Evolutionary conservation across 2,113 vertebrate genomes (phyloP), one percentile per base, ranked within the genome.

Genomic region (Polyodon spathula): DNA sequence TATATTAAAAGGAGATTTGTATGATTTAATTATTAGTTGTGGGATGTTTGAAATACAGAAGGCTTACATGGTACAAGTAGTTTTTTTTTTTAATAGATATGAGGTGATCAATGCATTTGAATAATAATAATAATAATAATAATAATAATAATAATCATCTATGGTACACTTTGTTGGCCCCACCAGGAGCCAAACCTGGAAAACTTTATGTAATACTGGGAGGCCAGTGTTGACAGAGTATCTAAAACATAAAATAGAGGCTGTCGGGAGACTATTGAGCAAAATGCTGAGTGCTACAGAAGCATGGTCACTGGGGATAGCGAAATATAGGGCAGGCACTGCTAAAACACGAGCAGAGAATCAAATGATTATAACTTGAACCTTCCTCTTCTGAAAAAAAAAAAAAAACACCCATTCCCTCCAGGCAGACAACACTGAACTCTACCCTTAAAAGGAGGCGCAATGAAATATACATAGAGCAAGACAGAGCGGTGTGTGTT

Each of bases 221-320:
- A 17, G 55, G 42, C 37, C 17, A 10, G 46, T 8, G 38, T 17
- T 68, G 72, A 74, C 64, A 63, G 63, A 75, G 74, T 68, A 61
- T 76, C 71, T 67, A 73, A 79, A 76, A 78, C n/a, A n/a, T n/a
- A 81, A 80, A 83, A 84, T 81, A 79, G 80, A 83, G 80, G 77
- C 82, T 76, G 78, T 63, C 2, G 44, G 37, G 10, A 61, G 68
- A 70, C 72, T 69, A 74, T 71, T 76, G 75, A 68, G 76, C 66
- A 73, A 80, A 81, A 74, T 66, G 79, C 84, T 86, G 78, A 84
- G 81, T 71, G 69, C 75, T 68, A 69, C 75, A 81, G 71, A 85
- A 79, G 37, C 53, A 57, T 44, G 67, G 66, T 70, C 80, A 71
- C 81, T 79, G 72, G 84, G 82, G 80, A 81, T 64, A 66, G 66